Conservation (phyloP, 2,888 invertebrate species). For the Onchidella celtica region DNA sequence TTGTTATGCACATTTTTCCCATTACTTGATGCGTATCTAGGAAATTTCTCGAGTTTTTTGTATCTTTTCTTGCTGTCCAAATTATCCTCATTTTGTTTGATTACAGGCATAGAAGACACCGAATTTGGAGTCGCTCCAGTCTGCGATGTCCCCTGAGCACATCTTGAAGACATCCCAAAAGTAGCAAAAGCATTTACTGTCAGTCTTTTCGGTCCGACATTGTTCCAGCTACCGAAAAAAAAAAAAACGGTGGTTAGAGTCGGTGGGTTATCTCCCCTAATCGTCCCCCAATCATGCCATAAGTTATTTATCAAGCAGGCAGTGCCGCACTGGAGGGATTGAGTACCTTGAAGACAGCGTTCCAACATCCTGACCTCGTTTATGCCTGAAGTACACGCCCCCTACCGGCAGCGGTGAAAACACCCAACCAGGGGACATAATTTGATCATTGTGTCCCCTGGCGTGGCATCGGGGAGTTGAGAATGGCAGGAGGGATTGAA, state of each 20-base stretch:
- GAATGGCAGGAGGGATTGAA: conserved; percentile 9
- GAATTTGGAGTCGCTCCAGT: too few species aligned
- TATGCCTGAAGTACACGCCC: conserved; percentile 16
- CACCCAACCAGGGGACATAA: conserved; percentile 28
- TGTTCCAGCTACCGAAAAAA: too few species aligned
- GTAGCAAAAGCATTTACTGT: too few species aligned
- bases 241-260: neutral
- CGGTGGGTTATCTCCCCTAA: conserved; percentile 3
- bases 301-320: conserved; percentile 2
- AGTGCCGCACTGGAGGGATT: neutral
- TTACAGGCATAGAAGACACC: too few species aligned
- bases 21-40: too few species aligned
- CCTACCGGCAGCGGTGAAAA: conserved; percentile 32
- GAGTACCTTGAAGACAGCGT: conserved; percentile 16
- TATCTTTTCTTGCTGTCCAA: too few species aligned
- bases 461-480: conserved; percentile 3
- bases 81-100: too few species aligned
- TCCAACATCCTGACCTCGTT: conserved; percentile 14
- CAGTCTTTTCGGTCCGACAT: too few species aligned
- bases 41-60: too few species aligned
- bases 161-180: too few species aligned
- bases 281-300: neutral
- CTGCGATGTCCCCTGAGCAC: too few species aligned
- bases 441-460: conserved; percentile 35
- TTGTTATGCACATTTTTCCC: too few species aligned